Conservation (phyloP, 2,888 invertebrate species). For the Himalopsyche japonica region DNA sequence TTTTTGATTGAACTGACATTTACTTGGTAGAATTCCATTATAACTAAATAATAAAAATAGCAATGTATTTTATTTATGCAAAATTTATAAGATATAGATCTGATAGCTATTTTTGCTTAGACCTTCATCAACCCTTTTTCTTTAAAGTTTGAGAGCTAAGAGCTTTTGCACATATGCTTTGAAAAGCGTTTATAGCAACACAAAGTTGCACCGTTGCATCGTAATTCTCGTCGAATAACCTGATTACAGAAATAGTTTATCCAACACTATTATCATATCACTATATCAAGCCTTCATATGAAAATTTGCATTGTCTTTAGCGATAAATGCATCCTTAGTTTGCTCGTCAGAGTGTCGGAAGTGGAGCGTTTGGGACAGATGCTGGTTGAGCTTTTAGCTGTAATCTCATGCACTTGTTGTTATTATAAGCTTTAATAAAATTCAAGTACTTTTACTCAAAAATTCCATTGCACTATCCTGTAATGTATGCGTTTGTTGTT, state of each 20-base stretch:
- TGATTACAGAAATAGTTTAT: not conserved
- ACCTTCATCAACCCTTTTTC: not conserved
- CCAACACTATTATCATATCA: not conserved
- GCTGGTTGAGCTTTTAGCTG: not conserved
- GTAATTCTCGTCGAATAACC: not conserved
- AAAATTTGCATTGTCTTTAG: not conserved
- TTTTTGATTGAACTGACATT: no score
- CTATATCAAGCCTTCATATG: not conserved
- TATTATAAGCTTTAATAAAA: no score
- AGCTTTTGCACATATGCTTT: not conserved
- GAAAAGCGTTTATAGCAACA: not conserved
- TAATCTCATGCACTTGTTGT: not conserved
- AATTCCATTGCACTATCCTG: no score
- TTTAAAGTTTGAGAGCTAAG: not conserved
- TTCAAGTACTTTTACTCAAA: no score
- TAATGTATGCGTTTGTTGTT: no score
- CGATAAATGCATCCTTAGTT: conserved; percentile 2
- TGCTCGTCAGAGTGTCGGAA: not conserved
- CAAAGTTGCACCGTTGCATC: not conserved
- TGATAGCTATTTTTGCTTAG: no score
- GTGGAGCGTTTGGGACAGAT: not conserved
- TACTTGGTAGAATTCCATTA: no score
- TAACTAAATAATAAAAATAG: no score
- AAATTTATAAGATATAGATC: no score
- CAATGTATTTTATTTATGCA: no score